Evolutionary conservation across 2,797 vertebrate genomes (phyloP).

Genomic region (Crenichthys baileyi): DNA sequence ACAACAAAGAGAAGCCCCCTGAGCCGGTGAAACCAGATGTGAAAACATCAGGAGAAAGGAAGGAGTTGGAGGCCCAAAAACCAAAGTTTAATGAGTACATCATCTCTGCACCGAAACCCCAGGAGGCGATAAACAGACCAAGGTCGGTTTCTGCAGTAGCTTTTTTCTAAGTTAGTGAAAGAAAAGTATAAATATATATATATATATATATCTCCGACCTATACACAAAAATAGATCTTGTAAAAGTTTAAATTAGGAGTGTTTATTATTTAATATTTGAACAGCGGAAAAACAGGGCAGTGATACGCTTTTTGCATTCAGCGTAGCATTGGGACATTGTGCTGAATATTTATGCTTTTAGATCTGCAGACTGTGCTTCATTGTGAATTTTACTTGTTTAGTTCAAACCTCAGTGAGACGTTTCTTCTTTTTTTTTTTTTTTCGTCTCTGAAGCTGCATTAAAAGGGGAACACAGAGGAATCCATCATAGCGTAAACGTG

Average conservation of each 20-base stretch:
- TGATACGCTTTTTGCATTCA: constrained; percentile 4
- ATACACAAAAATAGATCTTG: not conserved
- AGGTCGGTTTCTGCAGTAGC: constrained; percentile 76
- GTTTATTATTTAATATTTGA: constrained; percentile 5
- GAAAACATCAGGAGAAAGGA: constrained; percentile 88
- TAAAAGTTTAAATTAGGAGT: not conserved
- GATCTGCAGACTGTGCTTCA: not conserved
- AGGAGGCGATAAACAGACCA: constrained; percentile 89
- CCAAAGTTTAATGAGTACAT: constrained; percentile 84
- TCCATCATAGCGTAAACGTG: not conserved
- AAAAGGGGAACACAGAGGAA: not conserved
- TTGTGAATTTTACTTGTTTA: not conserved
- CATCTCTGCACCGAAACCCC: constrained; percentile 87
- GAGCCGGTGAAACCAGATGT: constrained; percentile 95
- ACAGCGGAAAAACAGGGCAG: not conserved
- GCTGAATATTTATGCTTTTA: constrained; percentile 4
- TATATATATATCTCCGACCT: not conserved
- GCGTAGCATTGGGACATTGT: not conserved
- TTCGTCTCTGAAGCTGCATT: not conserved
- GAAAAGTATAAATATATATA: not conserved
- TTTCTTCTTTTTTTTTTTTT: not conserved
- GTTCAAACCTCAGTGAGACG: not conserved
- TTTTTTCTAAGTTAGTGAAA: not conserved
- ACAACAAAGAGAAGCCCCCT: constrained; percentile 94
- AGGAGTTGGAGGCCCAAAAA: constrained; percentile 75